phyloP scores from a whole-genome alignment of 30 jellyfish, hydroid and myxozoan species.

The Aurelia coerulea region DNA sequence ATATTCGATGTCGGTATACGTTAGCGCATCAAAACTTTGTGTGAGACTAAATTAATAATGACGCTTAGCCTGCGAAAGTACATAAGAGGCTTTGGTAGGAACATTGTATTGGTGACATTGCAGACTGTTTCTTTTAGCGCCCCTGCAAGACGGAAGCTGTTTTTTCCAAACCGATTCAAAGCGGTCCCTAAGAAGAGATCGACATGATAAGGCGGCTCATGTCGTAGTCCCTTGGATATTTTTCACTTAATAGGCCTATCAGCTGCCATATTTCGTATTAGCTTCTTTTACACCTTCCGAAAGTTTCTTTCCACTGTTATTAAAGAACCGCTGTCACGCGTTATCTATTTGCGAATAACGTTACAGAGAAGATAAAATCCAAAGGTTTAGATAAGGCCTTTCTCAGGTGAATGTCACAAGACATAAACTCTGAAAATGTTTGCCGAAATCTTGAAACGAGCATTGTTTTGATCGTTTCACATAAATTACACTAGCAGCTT shows the following conservation, averaged over 20 bases:
- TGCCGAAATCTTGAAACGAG: no score
- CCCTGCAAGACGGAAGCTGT: constrained; percentile 41
- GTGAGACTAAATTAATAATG: constrained; percentile 11
- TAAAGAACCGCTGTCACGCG: constrained; percentile 38
- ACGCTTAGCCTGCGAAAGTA: constrained; percentile 30
- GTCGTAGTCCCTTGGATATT: constrained; percentile 22
- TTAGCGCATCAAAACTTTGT: constrained; percentile 6
- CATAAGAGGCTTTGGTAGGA: constrained; percentile 50
- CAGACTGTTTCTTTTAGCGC: constrained; percentile 47
- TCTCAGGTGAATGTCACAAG: no score
- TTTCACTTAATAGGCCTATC: constrained; percentile 48
- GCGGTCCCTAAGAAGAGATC: constrained; percentile 50
- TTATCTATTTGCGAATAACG: not conserved
- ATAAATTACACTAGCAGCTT: no score
- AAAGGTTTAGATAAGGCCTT: no score
- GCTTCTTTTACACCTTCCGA: constrained; percentile 58
- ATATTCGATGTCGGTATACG: constrained; percentile 24
- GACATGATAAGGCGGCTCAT: constrained; percentile 61
- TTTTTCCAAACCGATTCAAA: constrained; percentile 43
- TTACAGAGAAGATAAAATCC: no score
- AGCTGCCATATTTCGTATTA: constrained; percentile 13
- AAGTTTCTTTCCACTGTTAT: constrained; percentile 18
- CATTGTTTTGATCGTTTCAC: no score
- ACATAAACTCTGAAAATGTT: no score
- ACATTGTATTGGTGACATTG: constrained; percentile 24